Base-by-base conservation (phyloP, 2,888 invertebrate species). In the Xanthorhoe designata region DNA sequence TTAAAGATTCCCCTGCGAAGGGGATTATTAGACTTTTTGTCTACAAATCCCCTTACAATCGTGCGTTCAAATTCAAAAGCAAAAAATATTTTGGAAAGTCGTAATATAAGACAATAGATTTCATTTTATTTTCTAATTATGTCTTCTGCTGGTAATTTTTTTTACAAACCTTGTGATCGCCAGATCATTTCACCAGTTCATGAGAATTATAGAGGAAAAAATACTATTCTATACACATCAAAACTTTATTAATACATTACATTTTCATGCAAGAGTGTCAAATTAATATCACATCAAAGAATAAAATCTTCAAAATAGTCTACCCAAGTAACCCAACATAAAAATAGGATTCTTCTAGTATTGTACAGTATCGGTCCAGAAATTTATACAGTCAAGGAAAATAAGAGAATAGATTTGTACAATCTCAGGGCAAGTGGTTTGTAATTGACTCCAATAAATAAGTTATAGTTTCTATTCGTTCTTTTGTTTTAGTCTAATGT, bases 271-370 rank as follows among this genome's bases (percentile, higher is more conserved):
- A 53, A 57, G 24, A 24, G 45, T 62, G 47, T 55, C 64, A 65
- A 67, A 66, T 62, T 68, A 68, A 69, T 70, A 71, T 69, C 65
- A 71, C 68, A 72, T 71, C 64, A 59, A 70, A 70, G 58, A 71
- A 63, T 62, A 66, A 53, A 64, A 66, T 61, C 52, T 61, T 58
- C 9, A 61, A 56, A 58, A 61, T 55, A 52, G 38, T 61, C 51
- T 68, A 67, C 49, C 10, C n/a, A n/a, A n/a, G n/a, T n/a, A n/a
- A n/a, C n/a, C n/a, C 67, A 67, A 56, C 35, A 47, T 52, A 63
- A 63, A 54, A 57, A 56, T 53, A 57, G 38, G 54, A 24, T 19
- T 59, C 35, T 24, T 56, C 24, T 55, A 56, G 9, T 62, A 62
- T 38, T 53, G 15, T 47, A 45, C 17, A 63, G 8, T 29, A 17